These are phyloP conservation scores for Choreutis nemorana DNA, from an alignment of 2,888 invertebrate species.

Conservation along the genomic window DNA sequence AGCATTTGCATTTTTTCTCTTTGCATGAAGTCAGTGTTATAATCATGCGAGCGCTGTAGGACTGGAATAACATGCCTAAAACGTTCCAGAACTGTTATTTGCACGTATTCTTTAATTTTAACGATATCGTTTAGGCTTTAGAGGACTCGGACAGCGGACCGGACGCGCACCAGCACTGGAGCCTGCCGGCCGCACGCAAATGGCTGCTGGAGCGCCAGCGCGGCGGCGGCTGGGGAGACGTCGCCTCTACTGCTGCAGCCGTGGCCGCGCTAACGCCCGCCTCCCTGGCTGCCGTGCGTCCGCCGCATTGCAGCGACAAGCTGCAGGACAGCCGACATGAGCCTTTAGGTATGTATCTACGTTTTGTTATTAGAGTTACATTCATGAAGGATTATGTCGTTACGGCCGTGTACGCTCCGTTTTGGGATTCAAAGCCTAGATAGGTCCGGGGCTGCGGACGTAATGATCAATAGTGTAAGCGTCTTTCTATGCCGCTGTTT, in stretches of 20 bases:
- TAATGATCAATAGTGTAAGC: no score
- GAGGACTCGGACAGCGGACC: constrained; percentile 76
- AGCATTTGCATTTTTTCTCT: no score
- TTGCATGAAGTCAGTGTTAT: no score
- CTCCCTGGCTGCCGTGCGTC: constrained; percentile 74
- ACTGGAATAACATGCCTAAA: no score
- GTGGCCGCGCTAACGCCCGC: constrained; percentile 79
- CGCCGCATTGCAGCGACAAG: constrained; percentile 62
- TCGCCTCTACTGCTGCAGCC: constrained; percentile 79
- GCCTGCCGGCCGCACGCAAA: constrained; percentile 76
- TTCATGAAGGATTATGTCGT: neutral
- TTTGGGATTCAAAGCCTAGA: no score
- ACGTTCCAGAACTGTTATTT: no score
- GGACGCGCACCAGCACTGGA: constrained; percentile 72
- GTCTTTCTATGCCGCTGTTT: no score
- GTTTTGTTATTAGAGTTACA: neutral
- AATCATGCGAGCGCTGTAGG: no score
- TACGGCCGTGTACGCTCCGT: no score
- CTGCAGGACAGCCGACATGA: constrained; percentile 56
- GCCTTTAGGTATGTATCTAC: constrained; percentile 47
- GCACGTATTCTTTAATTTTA: neutral
- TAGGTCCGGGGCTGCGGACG: no score
- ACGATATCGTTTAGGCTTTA: constrained; percentile 69
- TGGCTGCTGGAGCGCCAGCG: constrained; percentile 79
- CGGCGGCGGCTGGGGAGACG: constrained; percentile 82